Conservation (phyloP, 2,888 invertebrate species). For the Platynereis dumerilii region DNA sequence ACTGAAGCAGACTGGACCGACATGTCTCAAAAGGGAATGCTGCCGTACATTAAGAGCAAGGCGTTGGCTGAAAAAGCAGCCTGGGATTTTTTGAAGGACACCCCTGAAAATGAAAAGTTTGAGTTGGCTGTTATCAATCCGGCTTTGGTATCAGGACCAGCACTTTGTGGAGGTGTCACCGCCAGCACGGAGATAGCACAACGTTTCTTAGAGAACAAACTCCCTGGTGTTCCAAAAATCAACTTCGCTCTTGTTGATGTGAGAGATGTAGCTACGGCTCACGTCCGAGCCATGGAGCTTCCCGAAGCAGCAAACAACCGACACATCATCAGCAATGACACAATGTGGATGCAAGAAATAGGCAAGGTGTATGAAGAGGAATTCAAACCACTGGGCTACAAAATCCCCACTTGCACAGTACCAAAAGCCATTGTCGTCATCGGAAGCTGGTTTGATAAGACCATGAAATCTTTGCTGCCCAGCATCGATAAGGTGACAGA, state of each 20-base stretch:
- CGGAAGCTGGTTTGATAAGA: constrained; percentile 61
- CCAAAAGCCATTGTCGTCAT: constrained; percentile 63
- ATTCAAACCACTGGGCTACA: constrained; percentile 62
- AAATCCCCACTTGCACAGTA: constrained; percentile 60
- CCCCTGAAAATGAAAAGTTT: constrained; percentile 57
- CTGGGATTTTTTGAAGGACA: constrained; percentile 67
- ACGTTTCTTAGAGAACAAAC: constrained; percentile 55
- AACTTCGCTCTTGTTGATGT: constrained; percentile 66
- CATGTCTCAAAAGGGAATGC: not conserved
- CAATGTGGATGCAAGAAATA: constrained; percentile 66
- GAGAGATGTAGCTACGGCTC: constrained; percentile 65
- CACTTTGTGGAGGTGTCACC: constrained; percentile 35
- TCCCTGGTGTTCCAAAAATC: constrained; percentile 63
- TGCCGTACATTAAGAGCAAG: constrained; percentile 65
- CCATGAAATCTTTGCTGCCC: constrained; percentile 11
- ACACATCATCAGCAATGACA: constrained; percentile 62
- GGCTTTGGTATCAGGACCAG: constrained; percentile 66
- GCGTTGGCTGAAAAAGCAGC: constrained; percentile 67
- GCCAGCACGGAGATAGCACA: constrained; percentile 56
- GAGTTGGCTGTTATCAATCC: constrained; percentile 67
- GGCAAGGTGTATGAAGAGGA: constrained; percentile 59
- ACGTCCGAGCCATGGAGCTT: constrained; percentile 32
- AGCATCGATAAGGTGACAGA: constrained; percentile 27
- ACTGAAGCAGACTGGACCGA: constrained; percentile 32
- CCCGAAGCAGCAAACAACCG: constrained; percentile 47